Percentiles rank a stretch among this genome's conserved stretches.
phyloP scores from a whole-genome alignment of 2,797 vertebrate species.

The Sebastes kiyomatsui region DNA sequence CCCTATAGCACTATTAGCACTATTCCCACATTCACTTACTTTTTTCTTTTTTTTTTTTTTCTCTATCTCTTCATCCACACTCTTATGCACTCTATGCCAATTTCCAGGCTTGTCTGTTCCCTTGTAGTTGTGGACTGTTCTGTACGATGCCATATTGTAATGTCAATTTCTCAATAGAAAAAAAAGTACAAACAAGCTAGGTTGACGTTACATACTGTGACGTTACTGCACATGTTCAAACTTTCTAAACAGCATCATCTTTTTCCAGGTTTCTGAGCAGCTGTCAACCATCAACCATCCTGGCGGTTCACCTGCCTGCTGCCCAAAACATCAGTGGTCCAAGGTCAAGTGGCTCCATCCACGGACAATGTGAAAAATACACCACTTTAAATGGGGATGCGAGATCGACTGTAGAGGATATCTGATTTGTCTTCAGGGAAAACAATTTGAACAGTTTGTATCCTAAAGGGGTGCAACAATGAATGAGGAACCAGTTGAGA shows the following conservation, averaged over 20 bases:
- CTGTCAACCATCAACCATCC: background rate
- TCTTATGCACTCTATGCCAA: too few species aligned
- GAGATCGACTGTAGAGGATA: background rate
- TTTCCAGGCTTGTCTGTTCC: too few species aligned
- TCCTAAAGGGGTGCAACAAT: constrained; percentile 49
- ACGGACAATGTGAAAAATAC: background rate
- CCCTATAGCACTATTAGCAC: too few species aligned
- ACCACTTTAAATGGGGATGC: constrained; percentile 34
- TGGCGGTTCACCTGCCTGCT: background rate
- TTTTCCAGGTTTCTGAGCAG: constrained; percentile 8
- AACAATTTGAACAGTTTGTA: background rate
- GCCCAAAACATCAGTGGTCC: background rate
- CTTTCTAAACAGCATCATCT: background rate
- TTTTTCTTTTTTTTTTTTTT: too few species aligned
- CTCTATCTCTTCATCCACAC: too few species aligned
- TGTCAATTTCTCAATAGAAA: too few species aligned
- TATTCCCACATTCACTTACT: too few species aligned
- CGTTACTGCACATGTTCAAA: background rate
- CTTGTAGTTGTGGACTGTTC: too few species aligned
- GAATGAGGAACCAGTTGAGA: constrained; percentile 44
- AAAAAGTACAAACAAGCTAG: background rate
- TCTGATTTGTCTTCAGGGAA: background rate
- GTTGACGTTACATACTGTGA: background rate
- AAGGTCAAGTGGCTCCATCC: background rate
- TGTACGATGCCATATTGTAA: too few species aligned